These are phyloP conservation scores for Nematostella vectensis DNA, from an alignment of 92 coral and sea anemone genomes.

Conservation along the genomic window DNA sequence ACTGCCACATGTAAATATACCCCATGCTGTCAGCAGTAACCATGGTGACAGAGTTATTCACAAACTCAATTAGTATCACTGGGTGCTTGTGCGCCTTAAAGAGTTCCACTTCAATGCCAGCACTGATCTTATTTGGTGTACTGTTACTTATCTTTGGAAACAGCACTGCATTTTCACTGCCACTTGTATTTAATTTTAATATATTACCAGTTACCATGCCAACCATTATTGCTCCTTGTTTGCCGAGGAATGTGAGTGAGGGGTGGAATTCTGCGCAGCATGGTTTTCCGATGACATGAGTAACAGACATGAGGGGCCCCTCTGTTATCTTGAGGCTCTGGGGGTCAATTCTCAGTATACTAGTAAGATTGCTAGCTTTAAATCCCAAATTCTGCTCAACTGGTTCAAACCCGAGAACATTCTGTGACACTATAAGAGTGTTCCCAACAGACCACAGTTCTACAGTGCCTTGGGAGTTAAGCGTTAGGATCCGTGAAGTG, in stretches of 20 bases:
- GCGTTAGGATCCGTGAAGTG: constrained; percentile 40
- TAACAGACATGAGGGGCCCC: constrained; percentile 53
- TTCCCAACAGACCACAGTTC: constrained; percentile 61
- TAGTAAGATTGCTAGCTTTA: constrained; percentile 33
- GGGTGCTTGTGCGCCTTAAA: constrained; percentile 60
- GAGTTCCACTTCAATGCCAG: constrained; percentile 55
- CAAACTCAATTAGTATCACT: constrained; percentile 43
- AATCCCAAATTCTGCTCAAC: constrained; percentile 46
- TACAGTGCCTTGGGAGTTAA: constrained; percentile 44
- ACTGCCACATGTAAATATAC: constrained; percentile 58
- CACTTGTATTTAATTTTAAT: constrained; percentile 35
- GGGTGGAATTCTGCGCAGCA: constrained; percentile 53
- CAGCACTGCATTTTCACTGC: background rate
- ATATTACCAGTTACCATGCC: constrained; percentile 64
- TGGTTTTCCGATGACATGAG: constrained; percentile 20
- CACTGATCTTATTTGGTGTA: constrained; percentile 35
- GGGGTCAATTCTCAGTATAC: constrained; percentile 31
- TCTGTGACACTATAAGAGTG: constrained; percentile 31
- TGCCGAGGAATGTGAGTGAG: constrained; percentile 49
- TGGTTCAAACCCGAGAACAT: constrained; percentile 71
- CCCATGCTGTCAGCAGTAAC: constrained; percentile 60
- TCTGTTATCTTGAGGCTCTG: constrained; percentile 36
- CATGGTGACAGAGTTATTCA: constrained; percentile 45
- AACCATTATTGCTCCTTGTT: constrained; percentile 48
- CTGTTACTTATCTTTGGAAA: constrained; percentile 18